Evolutionary conservation across 2,888 invertebrate genomes (phyloP).

Genomic region (Eumacrocentrus americanus): DNA sequence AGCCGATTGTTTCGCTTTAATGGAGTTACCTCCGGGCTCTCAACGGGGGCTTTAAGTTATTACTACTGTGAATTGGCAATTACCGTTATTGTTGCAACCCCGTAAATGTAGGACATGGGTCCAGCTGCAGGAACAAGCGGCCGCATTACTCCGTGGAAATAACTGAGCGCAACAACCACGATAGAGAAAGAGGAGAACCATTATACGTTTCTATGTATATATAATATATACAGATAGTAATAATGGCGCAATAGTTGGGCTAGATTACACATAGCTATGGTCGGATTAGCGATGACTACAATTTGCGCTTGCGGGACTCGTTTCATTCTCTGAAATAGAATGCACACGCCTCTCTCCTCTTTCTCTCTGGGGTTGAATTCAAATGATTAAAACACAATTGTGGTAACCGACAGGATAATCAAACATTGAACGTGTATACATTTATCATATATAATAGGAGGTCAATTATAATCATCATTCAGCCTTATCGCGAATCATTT

Average conservation of each 20-base stretch:
- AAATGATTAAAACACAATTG: conserved; percentile 18
- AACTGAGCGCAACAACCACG: conserved; percentile 12
- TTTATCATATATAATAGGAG: conserved; percentile 18
- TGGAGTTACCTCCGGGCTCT: conserved; percentile 31
- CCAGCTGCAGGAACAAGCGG: conserved; percentile 45
- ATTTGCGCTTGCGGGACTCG: background rate
- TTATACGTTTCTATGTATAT: conserved; percentile 28
- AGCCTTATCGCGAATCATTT: conserved; percentile 9
- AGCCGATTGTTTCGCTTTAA: conserved; percentile 41
- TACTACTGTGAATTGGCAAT: conserved; percentile 53
- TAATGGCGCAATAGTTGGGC: conserved; percentile 41
- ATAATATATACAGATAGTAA: conserved; percentile 31
- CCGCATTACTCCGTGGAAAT: conserved; percentile 39
- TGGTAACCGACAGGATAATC: conserved; percentile 22
- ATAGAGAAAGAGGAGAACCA: conserved; percentile 25
- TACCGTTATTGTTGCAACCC: conserved; percentile 52
- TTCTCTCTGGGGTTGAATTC: conserved; percentile 3
- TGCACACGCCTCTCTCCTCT: background rate
- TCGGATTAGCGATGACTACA: conserved; percentile 37
- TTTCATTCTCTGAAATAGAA: background rate
- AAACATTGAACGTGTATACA: conserved; percentile 22
- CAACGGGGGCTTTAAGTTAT: conserved; percentile 43
- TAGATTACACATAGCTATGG: conserved; percentile 40
- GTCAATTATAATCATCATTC: conserved; percentile 17
- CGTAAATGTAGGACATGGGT: conserved; percentile 46